These are phyloP conservation scores for Typhlomys cinereus DNA, from an alignment of 2,113 vertebrate genomes.

Conservation along the genomic window DNA sequence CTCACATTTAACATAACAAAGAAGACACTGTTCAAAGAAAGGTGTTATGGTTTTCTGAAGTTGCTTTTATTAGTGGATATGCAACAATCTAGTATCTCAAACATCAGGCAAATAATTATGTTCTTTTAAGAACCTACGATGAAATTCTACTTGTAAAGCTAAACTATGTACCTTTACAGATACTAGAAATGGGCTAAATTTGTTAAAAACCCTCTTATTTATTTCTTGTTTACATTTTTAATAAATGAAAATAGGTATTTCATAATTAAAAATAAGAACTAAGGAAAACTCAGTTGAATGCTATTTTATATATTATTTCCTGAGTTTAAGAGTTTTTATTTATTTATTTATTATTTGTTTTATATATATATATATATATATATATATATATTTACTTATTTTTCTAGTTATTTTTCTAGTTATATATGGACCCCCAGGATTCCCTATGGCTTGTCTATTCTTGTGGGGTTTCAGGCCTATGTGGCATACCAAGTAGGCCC, in stretches of 20 bases:
- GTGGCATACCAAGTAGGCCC: no score
- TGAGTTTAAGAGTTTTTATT: no score
- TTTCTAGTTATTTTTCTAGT: no score
- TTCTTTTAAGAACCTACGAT: background rate
- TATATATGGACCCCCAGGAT: no score
- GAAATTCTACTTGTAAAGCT: slow-evolving; percentile 6
- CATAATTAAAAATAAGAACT: slow-evolving; percentile 14
- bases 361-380: no score
- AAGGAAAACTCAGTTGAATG: background rate
- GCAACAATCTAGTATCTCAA: background rate
- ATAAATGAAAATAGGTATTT: slow-evolving; percentile 17
- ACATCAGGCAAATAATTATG: slow-evolving; percentile 12
- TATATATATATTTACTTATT: no score
- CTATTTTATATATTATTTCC: background rate
- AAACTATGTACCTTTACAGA: slow-evolving; percentile 34
- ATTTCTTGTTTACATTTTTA: slow-evolving; percentile 34
- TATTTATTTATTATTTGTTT: no score
- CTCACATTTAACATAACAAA: slow-evolving; percentile 30
- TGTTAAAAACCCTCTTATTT: background rate
- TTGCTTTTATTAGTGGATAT: slow-evolving; percentile 13
- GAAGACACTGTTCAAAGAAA: background rate
- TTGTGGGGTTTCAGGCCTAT: no score
- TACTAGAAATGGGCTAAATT: background rate
- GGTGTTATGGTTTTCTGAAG: background rate
- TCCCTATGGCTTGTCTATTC: no score